Percentiles rank a stretch among this genome's conserved stretches.
These are phyloP conservation scores for Anthophora plumipes DNA, from an alignment of 2,888 invertebrate species.

Conservation along the genomic window DNA sequence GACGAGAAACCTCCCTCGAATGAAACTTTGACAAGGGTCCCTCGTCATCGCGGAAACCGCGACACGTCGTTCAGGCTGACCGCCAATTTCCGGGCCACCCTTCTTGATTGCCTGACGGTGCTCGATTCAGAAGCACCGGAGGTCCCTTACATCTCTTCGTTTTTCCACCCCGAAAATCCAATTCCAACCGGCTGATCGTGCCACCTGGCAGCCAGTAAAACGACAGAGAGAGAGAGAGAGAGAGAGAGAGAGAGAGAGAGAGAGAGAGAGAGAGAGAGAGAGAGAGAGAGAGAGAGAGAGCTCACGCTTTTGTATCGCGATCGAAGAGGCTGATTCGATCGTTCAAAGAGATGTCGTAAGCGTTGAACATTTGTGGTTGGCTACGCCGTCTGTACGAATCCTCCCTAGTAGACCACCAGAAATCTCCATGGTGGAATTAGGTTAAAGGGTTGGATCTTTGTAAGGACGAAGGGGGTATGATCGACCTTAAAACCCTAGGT, in stretches of 20 bases:
- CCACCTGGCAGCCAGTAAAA: conserved; percentile 40
- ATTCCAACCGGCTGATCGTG: conserved; percentile 35
- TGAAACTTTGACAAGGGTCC: conserved; percentile 44
- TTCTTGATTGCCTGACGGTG: conserved; percentile 14
- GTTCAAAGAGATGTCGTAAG: conserved; percentile 15
- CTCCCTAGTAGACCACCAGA: conserved; percentile 14
- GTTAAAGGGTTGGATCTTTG: conserved; percentile 22
- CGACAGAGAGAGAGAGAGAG: too few species aligned
- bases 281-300: too few species aligned
- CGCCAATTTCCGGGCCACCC: conserved; percentile 48
- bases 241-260: too few species aligned
- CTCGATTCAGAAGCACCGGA: conserved; percentile 17
- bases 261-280: too few species aligned
- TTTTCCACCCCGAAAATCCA: conserved; percentile 33
- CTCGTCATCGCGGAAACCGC: conserved; percentile 38
- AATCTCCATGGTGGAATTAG: conserved; percentile 35
- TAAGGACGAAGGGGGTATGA: not conserved
- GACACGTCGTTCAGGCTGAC: conserved; percentile 46
- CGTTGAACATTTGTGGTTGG: conserved; percentile 4
- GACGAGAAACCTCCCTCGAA: not conserved
- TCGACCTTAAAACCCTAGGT: not conserved
- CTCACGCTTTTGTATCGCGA: conserved; percentile 33
- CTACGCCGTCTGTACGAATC: conserved; percentile 17
- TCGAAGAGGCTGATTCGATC: conserved; percentile 23
- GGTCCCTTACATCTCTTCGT: not conserved